Evolutionary conservation across 2,888 invertebrate species (phyloP).

Genomic region (Sialis fuliginosa): DNA sequence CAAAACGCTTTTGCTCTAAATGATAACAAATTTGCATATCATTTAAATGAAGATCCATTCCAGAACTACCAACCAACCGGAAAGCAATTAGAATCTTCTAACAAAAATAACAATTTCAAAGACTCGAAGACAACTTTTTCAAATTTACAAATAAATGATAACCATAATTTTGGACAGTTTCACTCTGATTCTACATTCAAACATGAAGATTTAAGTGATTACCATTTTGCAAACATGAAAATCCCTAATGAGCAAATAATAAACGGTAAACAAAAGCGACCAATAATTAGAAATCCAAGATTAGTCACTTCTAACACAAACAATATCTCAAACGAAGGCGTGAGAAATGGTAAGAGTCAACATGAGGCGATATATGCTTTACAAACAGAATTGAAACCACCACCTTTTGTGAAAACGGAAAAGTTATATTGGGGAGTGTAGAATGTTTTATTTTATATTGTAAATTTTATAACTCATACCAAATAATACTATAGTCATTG

Average conservation of each 20-base stretch:
- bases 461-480: too few relatives aligned
- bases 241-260: slow-evolving; percentile 1
- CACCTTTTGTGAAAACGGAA: background rate
- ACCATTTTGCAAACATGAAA: background rate
- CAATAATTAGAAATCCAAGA: slow-evolving; percentile 1
- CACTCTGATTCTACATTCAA: too few relatives aligned
- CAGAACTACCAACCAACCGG: too few relatives aligned
- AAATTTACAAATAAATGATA: too few relatives aligned
- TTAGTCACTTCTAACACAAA: background rate
- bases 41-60: too few relatives aligned
- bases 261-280: slow-evolving; percentile 4
- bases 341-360: background rate
- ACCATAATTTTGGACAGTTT: too few relatives aligned
- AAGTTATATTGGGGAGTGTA: too few relatives aligned
- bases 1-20: too few relatives aligned
- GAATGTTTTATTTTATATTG: too few relatives aligned
- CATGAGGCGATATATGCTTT: background rate
- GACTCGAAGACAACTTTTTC: background rate
- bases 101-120: background rate
- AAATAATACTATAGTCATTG: too few relatives aligned
- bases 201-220: too few relatives aligned
- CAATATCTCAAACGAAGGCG: background rate
- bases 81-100: background rate
- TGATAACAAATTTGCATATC: too few relatives aligned
- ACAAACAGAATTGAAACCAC: background rate